Base-by-base conservation (phyloP, 2,888 invertebrate species). In the Byasa hedistus region DNA sequence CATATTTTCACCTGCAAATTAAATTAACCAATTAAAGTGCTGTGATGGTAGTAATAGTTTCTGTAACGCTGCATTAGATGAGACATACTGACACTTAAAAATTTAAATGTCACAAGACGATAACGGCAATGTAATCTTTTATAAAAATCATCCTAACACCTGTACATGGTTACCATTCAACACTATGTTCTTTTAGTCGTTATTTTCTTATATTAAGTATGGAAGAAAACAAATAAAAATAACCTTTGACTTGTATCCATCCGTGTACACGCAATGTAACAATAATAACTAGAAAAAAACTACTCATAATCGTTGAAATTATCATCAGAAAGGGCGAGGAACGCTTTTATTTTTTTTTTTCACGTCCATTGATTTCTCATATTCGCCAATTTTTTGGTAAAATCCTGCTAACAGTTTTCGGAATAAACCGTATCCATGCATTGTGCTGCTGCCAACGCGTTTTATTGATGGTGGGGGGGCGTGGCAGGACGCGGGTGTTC, bases 1-100 rank as follows among this genome's bases (percentile, higher is more conserved):
- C 94, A 94, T 75, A 94, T 94, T 86, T 94, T 94, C 62, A 94
- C 94, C 94, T 94, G 88, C 71, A 70, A 69, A 75, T 68, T 63
- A 74, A 64, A 60, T 44, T 44, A 27, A 15, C 10, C 10, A 32
- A 32, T 32, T 10, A 32, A 32, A 32, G 32, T 7, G 32, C 32
- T 32, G 32, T 32, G 32, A 10, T 32, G 32, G 32, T 32, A 0
- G 32, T 7, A 32, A 32, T 32, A 32, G 32, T 32, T 32, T 10
- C 1, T 32, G 32, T 27, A 7, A 10, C 10, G 32, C 7, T 32
- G 32, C 4, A 27, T 27, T 27, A 32, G 32, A 32, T 10, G 32
- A 32, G 32, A 32, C 32, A 32, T 32, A 1, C 32, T 32, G 32
- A 10, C 8, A n/a, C n/a, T n/a, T n/a, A n/a, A n/a, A n/a, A n/a